phyloP scores from a whole-genome alignment of 2,113 vertebrate species.

The Thamnophis sirtalis region DNA sequence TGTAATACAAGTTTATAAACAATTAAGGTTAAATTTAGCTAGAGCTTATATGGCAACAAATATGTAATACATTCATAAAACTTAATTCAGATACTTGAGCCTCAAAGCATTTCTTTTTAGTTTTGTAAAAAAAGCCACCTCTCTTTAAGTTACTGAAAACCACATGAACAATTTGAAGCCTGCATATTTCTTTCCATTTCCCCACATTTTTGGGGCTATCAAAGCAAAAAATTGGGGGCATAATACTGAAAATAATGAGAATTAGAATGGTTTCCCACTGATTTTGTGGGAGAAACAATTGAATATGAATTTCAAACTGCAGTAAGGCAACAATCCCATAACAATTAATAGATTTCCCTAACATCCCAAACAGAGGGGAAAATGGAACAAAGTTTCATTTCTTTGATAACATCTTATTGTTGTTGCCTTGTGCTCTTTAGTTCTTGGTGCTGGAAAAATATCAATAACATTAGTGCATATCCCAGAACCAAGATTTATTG shows the following conservation, averaged over 20 bases:
- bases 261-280: neutral
- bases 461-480: neutral
- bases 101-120: neutral
- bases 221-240: neutral
- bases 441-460: neutral
- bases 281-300: neutral
- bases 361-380: neutral
- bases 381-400: neutral
- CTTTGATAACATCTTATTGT: neutral
- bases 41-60: neutral
- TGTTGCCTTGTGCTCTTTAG: neutral
- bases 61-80: neutral
- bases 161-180: neutral
- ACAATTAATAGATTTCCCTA: neutral
- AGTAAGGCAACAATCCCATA: neutral
- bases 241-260: neutral
- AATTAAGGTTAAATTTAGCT: slow-evolving; percentile 13
- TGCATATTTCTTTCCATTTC: neutral
- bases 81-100: neutral
- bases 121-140: neutral
- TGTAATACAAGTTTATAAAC: slow-evolving; percentile 21
- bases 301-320: neutral
- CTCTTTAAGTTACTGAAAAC: neutral
- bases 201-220: neutral
- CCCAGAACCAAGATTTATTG: neutral